These are phyloP conservation scores for Dicranocentrus wangi DNA, from an alignment of 2,888 invertebrate species.

Conservation along the genomic window DNA sequence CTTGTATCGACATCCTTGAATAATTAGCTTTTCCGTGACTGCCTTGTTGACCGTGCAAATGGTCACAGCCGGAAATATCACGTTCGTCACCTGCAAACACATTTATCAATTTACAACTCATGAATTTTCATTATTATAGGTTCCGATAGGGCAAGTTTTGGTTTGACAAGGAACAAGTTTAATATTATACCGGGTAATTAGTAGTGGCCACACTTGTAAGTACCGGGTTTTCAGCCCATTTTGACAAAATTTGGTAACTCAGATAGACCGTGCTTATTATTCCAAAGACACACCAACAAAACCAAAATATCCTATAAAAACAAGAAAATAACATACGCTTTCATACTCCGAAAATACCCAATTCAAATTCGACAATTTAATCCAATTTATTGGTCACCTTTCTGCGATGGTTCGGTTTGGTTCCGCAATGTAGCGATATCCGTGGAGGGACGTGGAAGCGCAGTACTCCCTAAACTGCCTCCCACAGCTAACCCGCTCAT, in stretches of 20 bases:
- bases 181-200: slow-evolving; percentile 67
- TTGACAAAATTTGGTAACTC: slow-evolving; percentile 69
- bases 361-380: background rate
- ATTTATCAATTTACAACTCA: too few species aligned
- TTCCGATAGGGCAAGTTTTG: too few species aligned
- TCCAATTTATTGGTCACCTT: slow-evolving; percentile 45
- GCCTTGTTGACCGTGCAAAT: slow-evolving; percentile 71
- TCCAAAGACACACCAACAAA: slow-evolving; percentile 69
- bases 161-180: too few species aligned
- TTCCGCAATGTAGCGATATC: slow-evolving; percentile 69
- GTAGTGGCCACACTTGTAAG: slow-evolving; percentile 70
- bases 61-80: slow-evolving; percentile 70
- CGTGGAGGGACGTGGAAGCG: slow-evolving; percentile 68
- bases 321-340: background rate
- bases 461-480: slow-evolving; percentile 69
- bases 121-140: too few species aligned
- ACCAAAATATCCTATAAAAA: slow-evolving; percentile 66
- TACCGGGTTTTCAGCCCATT: slow-evolving; percentile 70
- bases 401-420: slow-evolving; percentile 61
- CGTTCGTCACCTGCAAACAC: slow-evolving; percentile 59
- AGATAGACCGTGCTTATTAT: slow-evolving; percentile 65
- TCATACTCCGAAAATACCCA: background rate
- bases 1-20: slow-evolving; percentile 69
- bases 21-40: slow-evolving; percentile 62
- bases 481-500: slow-evolving; percentile 34